phyloP scores from a whole-genome alignment of 2,888 invertebrate species.

The Onchidella celtica region DNA sequence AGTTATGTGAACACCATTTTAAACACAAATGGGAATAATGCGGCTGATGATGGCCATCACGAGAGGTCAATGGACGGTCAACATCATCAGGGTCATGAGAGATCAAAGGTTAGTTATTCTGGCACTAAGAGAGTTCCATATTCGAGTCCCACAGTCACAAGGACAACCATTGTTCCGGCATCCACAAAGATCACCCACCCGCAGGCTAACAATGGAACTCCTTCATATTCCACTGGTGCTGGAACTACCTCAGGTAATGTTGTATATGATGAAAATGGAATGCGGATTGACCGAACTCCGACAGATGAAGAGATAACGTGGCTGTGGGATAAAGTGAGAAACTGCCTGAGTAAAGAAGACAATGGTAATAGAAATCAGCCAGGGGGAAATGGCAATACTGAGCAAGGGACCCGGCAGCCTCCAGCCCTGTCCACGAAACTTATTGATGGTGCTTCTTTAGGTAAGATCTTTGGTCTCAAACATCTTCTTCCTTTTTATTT shows the following conservation, averaged over 20 bases:
- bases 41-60: background rate
- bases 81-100: constrained; percentile 8
- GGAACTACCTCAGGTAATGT: constrained; percentile 51
- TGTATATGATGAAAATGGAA: constrained; percentile 69
- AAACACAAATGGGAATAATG: background rate
- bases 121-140: constrained; percentile 24
- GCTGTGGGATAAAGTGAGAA: constrained; percentile 78
- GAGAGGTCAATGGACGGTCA: background rate
- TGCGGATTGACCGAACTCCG: constrained; percentile 76
- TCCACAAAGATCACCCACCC: constrained; percentile 33
- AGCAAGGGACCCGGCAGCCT: constrained; percentile 53
- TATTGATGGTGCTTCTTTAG: constrained; percentile 72
- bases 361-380: constrained; percentile 26
- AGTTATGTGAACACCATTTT: background rate
- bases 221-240: constrained; percentile 33
- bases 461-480: constrained; percentile 28
- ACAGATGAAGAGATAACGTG: constrained; percentile 79
- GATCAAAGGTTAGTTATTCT: constrained; percentile 2
- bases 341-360: constrained; percentile 66
- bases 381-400: constrained; percentile 15
- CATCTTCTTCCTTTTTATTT: background rate
- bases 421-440: constrained; percentile 69
- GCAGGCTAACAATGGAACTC: background rate
- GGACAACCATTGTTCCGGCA: constrained; percentile 26
- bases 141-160: constrained; percentile 11